Evolutionary conservation across 2,113 vertebrate genomes (phyloP).

Genomic region (Heterotis niloticus): DNA sequence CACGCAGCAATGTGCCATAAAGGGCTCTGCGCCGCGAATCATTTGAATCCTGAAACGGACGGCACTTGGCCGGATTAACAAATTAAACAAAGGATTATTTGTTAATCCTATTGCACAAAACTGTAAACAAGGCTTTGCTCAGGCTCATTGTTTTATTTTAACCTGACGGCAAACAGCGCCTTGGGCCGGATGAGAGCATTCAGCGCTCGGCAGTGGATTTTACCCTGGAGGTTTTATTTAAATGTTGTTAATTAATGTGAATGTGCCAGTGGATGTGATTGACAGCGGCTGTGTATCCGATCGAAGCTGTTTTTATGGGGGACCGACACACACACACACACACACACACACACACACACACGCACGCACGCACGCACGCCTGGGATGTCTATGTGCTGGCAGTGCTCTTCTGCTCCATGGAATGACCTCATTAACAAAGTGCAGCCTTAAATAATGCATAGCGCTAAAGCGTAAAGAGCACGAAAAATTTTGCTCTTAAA

Average conservation of each 20-base stretch:
- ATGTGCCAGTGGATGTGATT: too few relatives aligned
- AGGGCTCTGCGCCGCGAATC: not conserved
- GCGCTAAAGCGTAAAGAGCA: not conserved
- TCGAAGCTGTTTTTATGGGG: not conserved
- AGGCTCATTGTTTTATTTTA: not conserved
- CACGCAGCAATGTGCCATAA: not conserved
- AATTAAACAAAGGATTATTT: conserved; percentile 13
- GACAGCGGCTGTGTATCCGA: not conserved
- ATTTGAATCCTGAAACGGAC: conserved; percentile 12
- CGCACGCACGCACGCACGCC: not conserved
- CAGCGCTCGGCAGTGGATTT: not conserved
- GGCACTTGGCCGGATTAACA: not conserved
- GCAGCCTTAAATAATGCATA: not conserved
- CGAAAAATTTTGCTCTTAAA: not conserved
- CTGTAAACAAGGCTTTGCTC: not conserved
- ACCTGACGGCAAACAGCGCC: conserved; percentile 13
- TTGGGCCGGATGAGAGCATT: not conserved
- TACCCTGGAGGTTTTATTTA: not conserved
- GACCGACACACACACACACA: not conserved
- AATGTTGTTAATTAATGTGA: not conserved
- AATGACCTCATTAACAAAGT: not conserved
- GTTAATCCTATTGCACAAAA: conserved; percentile 16
- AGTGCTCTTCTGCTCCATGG: not conserved
- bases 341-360: not conserved
- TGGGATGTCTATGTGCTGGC: too few relatives aligned